These are phyloP conservation scores for Apantesis nais DNA, from an alignment of 2,888 invertebrate genomes.

Conservation along the genomic window DNA sequence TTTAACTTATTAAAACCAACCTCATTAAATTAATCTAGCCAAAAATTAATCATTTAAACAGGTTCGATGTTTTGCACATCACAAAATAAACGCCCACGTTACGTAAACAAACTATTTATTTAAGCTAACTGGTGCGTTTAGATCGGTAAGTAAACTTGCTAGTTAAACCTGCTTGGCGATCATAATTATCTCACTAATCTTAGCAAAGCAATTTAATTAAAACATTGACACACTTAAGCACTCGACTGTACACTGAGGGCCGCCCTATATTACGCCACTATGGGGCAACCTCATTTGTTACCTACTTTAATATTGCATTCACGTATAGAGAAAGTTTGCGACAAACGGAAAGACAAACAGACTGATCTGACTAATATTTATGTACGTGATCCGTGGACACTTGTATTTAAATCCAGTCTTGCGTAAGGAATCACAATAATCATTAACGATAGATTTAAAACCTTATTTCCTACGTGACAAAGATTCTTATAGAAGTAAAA, in stretches of 20 bases:
- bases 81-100: slow-evolving; percentile 21
- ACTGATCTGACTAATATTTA: slow-evolving; percentile 51
- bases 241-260: slow-evolving; percentile 59
- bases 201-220: slow-evolving; percentile 60
- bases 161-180: slow-evolving; percentile 31
- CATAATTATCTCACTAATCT: slow-evolving; percentile 52
- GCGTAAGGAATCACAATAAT: slow-evolving; percentile 49
- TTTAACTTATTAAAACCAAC: slow-evolving; percentile 4
- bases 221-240: slow-evolving; percentile 69
- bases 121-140: slow-evolving; percentile 21
- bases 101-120: slow-evolving; percentile 36
- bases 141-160: slow-evolving; percentile 22
- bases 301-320: slow-evolving; percentile 62
- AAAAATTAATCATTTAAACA: slow-evolving; percentile 13
- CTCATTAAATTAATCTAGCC: slow-evolving; percentile 18
- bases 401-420: slow-evolving; percentile 62
- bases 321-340: slow-evolving; percentile 76
- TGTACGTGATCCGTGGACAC: slow-evolving; percentile 68
- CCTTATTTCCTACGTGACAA: slow-evolving; percentile 41
- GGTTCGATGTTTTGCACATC: background rate
- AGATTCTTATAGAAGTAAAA: slow-evolving; percentile 22
- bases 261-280: slow-evolving; percentile 41
- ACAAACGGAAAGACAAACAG: slow-evolving; percentile 69
- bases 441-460: slow-evolving; percentile 39
- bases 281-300: slow-evolving; percentile 43